Evolutionary conservation across 2,797 vertebrate species (phyloP).

Genomic region (Molossus molossus): DNA sequence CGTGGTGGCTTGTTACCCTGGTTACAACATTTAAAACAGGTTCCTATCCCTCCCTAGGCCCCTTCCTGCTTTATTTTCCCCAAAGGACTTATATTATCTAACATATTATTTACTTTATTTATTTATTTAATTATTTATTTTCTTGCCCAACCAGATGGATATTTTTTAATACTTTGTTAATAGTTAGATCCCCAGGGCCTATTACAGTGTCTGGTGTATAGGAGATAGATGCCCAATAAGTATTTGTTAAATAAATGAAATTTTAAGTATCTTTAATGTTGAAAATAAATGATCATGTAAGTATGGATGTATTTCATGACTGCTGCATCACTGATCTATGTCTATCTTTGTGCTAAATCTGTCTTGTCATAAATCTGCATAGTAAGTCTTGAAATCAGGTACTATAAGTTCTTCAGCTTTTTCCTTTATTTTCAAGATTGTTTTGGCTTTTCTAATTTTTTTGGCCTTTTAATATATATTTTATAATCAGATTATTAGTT

Average conservation of each 20-base stretch:
- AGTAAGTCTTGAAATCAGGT: constrained; percentile 7
- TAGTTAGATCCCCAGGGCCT: not conserved
- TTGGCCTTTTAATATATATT: constrained; percentile 26
- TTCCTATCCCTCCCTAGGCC: not conserved
- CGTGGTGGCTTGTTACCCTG: not conserved
- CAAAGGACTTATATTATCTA: constrained; percentile 20
- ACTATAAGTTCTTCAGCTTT: not conserved
- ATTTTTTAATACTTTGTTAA: not conserved
- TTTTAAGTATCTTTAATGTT: constrained; percentile 51
- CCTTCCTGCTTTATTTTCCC: constrained; percentile 24
- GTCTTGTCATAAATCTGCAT: not conserved
- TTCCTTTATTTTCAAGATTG: constrained; percentile 24
- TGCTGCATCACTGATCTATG: not conserved
- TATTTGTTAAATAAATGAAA: constrained; percentile 52
- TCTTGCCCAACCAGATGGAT: not conserved
- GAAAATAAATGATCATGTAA: not conserved
- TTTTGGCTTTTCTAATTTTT: constrained; percentile 33
- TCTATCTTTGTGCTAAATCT: not conserved
- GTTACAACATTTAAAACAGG: not conserved
- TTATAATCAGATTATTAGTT: not conserved
- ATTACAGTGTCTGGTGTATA: not conserved
- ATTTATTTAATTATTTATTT: not conserved
- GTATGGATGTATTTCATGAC: not conserved
- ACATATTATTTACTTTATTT: not conserved
- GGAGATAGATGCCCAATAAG: not conserved